Evolutionary conservation across 2,888 invertebrate species (phyloP), one percentile per base, ranked within the genome.

Genomic region (Sarcophaga caerulescens): DNA sequence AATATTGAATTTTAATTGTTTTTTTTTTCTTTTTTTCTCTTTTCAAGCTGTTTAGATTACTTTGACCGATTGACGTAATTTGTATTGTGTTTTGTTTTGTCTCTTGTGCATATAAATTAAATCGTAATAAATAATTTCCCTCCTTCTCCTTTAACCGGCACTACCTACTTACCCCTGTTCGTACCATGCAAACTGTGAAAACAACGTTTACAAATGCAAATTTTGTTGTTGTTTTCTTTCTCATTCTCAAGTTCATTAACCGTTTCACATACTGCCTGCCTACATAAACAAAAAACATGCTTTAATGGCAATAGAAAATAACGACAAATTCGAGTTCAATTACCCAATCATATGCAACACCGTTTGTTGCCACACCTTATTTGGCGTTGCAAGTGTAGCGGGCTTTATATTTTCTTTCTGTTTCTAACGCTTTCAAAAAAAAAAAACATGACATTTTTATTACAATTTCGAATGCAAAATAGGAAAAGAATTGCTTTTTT

Each of bases 221-320:
- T 52, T 52, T 52, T 52, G 35, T 35, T 35, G 8, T 35, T 35
- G 35, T 35, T 35, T 35, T 35, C 35, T 35, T 8, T 35, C 5
- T 14, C 17, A 19, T 60, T 45, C 66, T 73, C 73, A 73, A 80
- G 80, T 80, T 80, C 73, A 73, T 80, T 73, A 80, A 80, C 59
- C 73, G 66, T 47, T 80, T 74, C 59, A 35, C 35, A 74, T 71
- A 59, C 47, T 65, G 79, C 23, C 60, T 71, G 4, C 35, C 35
- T 35, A 35, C 35, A 8, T 35, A 35, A 17, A 52, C 17, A 52
- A 14, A 14, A 52, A 52, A 52, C 12, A 52, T 10, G 52, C 17
- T 52, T 52, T 14, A 52, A 52, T 52, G 57, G 44, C 23, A 59
- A 63, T 21, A 52, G 52, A 69, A 66, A 66, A 47, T 25, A 80